These are phyloP conservation scores for Penaeus japonicus DNA, from an alignment of 1,140 invertebrate genomes.

Conservation along the genomic window DNA sequence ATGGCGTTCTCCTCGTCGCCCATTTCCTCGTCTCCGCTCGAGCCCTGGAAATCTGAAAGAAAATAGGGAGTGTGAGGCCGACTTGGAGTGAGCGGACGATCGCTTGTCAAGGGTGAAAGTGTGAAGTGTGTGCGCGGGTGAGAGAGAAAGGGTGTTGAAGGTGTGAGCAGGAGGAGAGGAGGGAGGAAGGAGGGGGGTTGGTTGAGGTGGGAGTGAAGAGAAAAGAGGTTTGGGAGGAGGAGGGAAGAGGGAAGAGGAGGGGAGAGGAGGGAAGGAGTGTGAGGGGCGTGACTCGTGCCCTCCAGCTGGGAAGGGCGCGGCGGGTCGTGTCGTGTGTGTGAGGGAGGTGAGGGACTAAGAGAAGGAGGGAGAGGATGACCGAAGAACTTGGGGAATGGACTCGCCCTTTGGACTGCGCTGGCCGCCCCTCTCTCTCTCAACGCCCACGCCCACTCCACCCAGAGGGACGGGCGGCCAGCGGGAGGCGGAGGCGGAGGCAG, in stretches of 20 bases:
- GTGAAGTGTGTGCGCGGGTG: neutral
- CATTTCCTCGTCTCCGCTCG: conserved; percentile 49
- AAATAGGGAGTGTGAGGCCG: neutral
- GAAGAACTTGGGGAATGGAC: too few species aligned
- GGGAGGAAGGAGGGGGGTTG: neutral
- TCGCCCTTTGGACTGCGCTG: too few species aligned
- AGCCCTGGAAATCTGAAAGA: conserved; percentile 50
- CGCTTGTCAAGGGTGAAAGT: too few species aligned
- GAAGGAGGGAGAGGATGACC: neutral
- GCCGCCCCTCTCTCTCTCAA: too few species aligned
- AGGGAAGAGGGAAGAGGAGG: neutral
- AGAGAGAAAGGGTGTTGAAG: neutral
- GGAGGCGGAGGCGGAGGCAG: neutral
- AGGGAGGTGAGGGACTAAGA: neutral
- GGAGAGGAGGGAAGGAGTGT: neutral
- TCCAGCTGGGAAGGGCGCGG: neutral
- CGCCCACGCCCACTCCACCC: too few species aligned
- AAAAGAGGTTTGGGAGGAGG: neutral
- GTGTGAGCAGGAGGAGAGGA: neutral
- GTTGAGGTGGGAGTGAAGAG: neutral
- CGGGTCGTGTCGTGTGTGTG: neutral
- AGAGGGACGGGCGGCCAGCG: neutral
- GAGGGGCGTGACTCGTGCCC: neutral
- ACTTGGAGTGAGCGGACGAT: too few species aligned
- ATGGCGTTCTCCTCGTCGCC: conserved; percentile 39